Evolutionary conservation across 2,797 vertebrate genomes (phyloP).

Genomic region (Denticeps clupeoides): DNA sequence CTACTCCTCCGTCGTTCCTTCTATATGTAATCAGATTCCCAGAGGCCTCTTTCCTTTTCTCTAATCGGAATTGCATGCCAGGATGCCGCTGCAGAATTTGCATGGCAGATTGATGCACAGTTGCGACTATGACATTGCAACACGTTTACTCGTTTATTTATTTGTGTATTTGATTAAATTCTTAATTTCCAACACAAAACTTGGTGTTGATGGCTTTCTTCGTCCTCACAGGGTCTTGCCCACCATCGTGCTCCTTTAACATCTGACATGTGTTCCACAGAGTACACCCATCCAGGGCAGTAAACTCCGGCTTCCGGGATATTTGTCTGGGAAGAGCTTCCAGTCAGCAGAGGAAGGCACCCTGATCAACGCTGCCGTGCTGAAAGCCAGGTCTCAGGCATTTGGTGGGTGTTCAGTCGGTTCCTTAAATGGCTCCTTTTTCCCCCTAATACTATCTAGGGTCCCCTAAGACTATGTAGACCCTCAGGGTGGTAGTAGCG

Average conservation of each 20-base stretch:
- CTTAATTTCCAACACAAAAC: no score
- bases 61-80: no score
- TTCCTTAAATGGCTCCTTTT: neutral
- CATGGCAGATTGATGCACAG: no score
- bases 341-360: conserved; percentile 85
- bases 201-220: neutral
- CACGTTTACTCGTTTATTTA: no score
- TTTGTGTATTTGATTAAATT: no score
- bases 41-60: no score
- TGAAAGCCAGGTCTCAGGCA: conserved; percentile 77
- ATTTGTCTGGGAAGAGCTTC: conserved; percentile 94
- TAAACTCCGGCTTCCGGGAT: conserved; percentile 89
- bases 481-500: no score
- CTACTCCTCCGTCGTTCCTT: no score
- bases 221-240: neutral
- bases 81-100: no score
- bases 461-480: no score
- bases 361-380: conserved; percentile 77
- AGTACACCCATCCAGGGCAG: conserved; percentile 86
- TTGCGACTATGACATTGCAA: no score
- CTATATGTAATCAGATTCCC: no score
- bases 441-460: neutral
- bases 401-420: conserved; percentile 53
- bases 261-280: conserved; percentile 42
- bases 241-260: neutral